phyloP scores from a whole-genome alignment of 1,140 invertebrate genomes.

The Oryctes rhinoceros region DNA sequence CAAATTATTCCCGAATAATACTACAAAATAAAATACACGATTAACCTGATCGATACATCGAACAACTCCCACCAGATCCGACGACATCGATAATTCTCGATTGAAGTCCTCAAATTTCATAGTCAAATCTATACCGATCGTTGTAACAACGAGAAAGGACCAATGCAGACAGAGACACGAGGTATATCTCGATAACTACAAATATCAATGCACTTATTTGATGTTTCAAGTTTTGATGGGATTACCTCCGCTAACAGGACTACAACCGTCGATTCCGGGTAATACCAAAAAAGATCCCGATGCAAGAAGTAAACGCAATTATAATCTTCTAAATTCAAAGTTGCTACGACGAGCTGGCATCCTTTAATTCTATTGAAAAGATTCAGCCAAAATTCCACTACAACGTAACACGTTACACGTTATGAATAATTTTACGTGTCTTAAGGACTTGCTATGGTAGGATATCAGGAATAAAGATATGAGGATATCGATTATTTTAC shows the following conservation, averaged over 20 bases:
- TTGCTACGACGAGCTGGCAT: not conserved
- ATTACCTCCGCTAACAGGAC: not conserved
- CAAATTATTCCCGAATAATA: not conserved
- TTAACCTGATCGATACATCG: not conserved
- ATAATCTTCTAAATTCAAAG: not conserved
- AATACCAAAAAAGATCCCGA: not conserved
- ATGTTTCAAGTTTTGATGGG: not conserved
- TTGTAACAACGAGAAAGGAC: not conserved
- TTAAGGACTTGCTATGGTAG: not conserved
- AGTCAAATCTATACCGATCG: not conserved
- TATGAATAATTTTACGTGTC: not conserved
- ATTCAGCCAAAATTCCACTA: not conserved
- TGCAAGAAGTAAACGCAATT: not conserved
- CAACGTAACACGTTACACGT: not conserved
- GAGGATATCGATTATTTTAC: not conserved
- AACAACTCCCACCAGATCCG: not conserved
- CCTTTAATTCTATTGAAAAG: not conserved
- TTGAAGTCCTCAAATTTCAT: not conserved
- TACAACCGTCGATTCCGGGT: not conserved
- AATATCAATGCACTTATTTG: not conserved
- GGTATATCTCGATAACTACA: not conserved
- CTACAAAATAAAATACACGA: not conserved
- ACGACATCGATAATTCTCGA: not conserved
- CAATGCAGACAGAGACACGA: not conserved
- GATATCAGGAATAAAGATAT: not conserved